These are phyloP conservation scores for Rhorus exstirpatorius DNA, from an alignment of 2,888 invertebrate genomes.

Conservation along the genomic window DNA sequence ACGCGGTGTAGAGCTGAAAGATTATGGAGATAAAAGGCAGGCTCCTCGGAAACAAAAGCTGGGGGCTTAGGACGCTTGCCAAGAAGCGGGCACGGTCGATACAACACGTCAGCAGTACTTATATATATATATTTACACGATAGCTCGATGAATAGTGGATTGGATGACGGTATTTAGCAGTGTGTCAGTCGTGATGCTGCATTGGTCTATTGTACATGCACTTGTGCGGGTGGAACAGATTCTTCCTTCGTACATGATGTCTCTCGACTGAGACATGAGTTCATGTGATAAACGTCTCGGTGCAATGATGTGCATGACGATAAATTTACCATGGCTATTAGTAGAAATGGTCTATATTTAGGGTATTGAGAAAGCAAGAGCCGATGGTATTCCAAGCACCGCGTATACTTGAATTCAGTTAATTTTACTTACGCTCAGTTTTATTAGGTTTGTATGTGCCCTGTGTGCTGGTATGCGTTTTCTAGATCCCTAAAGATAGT, in stretches of 20 bases:
- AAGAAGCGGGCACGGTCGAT: constrained; percentile 58
- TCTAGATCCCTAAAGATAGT: not conserved
- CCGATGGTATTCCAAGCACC: too few relatives aligned
- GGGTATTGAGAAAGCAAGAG: too few relatives aligned
- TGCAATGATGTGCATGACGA: not conserved
- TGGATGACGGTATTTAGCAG: constrained; percentile 47
- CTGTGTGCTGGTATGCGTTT: not conserved
- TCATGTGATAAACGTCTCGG: constrained; percentile 15
- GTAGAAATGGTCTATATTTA: too few relatives aligned
- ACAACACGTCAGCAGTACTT: constrained; percentile 46
- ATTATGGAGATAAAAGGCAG: constrained; percentile 34
- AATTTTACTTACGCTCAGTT: not conserved
- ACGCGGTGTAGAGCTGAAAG: not conserved
- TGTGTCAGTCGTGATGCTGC: constrained; percentile 45
- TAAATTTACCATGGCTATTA: not conserved
- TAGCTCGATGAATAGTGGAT: constrained; percentile 44
- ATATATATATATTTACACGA: constrained; percentile 8
- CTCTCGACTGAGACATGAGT: constrained; percentile 46
- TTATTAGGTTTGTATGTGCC: not conserved
- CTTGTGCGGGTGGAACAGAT: constrained; percentile 13
- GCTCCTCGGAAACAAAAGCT: constrained; percentile 10
- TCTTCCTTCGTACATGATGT: constrained; percentile 12
- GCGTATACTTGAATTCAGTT: not conserved
- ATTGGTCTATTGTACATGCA: constrained; percentile 10
- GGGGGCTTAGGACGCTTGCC: constrained; percentile 60